phyloP scores from a whole-genome alignment of 2,888 invertebrate genomes.

The Graphium colonna region DNA sequence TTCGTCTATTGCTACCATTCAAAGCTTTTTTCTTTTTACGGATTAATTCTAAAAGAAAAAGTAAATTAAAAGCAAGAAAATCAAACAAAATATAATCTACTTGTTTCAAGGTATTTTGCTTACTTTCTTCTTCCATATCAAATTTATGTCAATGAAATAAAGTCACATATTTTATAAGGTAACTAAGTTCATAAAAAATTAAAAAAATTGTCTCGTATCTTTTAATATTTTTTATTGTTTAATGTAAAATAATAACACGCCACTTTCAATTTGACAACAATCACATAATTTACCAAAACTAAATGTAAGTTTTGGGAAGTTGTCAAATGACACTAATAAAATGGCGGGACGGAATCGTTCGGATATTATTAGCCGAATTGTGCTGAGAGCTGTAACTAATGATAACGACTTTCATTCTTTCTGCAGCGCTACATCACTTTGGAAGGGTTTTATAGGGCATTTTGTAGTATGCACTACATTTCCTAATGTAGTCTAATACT shows the following conservation, averaged over 20 bases:
- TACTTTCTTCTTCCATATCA: conserved; percentile 68
- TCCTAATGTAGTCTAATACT: too few relatives aligned
- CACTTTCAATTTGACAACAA: conserved; percentile 2
- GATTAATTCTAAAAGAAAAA: conserved; percentile 79
- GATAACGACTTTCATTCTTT: too few relatives aligned
- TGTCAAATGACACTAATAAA: conserved; percentile 5
- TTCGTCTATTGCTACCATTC: conserved; percentile 83
- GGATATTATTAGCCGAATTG: too few relatives aligned
- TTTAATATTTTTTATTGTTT: too few relatives aligned
- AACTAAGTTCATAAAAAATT: neutral
- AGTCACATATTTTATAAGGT: neutral
- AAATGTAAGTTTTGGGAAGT: neutral
- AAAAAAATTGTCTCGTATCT: too few relatives aligned
- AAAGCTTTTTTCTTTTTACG: conserved; percentile 87
- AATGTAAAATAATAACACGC: neutral
- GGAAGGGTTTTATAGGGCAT: too few relatives aligned
- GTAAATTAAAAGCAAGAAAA: neutral
- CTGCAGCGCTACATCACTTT: too few relatives aligned
- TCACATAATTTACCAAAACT: neutral
- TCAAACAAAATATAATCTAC: neutral
- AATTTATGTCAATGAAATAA: neutral
- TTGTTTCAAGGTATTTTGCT: conserved; percentile 22
- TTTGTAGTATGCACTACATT: too few relatives aligned
- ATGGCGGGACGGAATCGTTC: conserved; percentile 10
- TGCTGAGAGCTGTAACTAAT: too few relatives aligned